Base-by-base conservation (phyloP, 2,797 vertebrate species). In the Gymnoscopelus braueri region DNA sequence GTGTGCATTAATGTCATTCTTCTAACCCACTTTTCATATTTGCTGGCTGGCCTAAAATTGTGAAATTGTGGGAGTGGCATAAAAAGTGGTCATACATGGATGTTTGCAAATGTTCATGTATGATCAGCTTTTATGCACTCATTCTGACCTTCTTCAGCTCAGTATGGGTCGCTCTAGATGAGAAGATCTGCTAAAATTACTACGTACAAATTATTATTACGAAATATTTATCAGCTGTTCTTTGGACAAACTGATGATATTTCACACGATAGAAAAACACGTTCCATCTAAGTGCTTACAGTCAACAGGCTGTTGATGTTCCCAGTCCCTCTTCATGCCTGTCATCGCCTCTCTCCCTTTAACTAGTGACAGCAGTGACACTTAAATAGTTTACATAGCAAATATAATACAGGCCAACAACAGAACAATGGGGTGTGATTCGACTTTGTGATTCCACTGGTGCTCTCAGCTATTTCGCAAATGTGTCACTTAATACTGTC, bases 11-110 rank as follows among this genome's bases (percentile, higher is more conserved):
- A 2, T 29, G 32, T 35, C 32, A 35, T 35, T 78, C 61, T 71
- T 81, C 63, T 78, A 51, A 83, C 67, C 64, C 62, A 55, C 58
- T 79, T 67, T 57, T 70, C 53, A 51, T 65, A 26, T 39, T 54
- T 48, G 12, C 11, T 11, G 13, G 58, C 0, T 1, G 62, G 56
- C 14, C 0, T 14, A 35, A 44, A 72, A 26, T 44, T 44, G 39
- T 44, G 7, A 44, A 44, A 8, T 44, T 39, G 35, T 39, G 35
- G 35, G 5, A 39, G 35, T 44, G 39, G 39, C 2, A 44, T 7
- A 44, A 9, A 7, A 44, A 44, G 39, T 44, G 8, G 1, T 10
- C 39, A 44, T 44, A 44, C 39, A 7, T 44, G 39, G 8, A 10
- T 44, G 9, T 9, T 44, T 44, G 39, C 39, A 44, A 44, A 44